Percentiles rank a stretch among this genome's conserved stretches.
Conservation (phyloP, 2,113 vertebrate species). For the Pterocles orientalis region DNA sequence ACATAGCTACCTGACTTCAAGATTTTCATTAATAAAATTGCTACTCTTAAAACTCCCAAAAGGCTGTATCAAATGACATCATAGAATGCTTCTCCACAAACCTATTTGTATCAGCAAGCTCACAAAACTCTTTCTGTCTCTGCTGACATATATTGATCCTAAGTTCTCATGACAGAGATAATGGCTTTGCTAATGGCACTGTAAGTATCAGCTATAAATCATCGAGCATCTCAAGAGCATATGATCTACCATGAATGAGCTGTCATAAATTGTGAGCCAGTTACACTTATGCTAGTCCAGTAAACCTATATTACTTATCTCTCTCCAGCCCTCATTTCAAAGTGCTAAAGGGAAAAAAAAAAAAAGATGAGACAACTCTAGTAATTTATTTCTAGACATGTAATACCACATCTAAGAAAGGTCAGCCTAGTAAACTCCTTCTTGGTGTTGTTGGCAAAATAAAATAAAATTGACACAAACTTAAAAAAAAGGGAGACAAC, state of each 20-base stretch:
- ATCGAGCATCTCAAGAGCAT: neutral
- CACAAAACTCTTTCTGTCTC: neutral
- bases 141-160: slow-evolving; percentile 27
- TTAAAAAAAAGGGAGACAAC: neutral
- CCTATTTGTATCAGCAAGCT: neutral
- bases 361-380: neutral
- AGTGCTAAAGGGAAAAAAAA: neutral
- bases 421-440: neutral
- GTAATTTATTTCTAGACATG: slow-evolving; percentile 27
- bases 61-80: neutral
- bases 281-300: neutral
- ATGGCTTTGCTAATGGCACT: slow-evolving; percentile 50
- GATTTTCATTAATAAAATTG: neutral
- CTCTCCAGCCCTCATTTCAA: neutral
- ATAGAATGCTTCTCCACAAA: neutral
- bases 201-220: slow-evolving; percentile 51
- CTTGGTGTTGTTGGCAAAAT: neutral
- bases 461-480: neutral
- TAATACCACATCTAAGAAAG: slow-evolving; percentile 30
- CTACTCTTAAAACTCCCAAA: neutral
- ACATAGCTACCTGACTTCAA: neutral
- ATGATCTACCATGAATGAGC: slow-evolving; percentile 6
- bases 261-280: slow-evolving; percentile 26
- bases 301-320: neutral
- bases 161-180: slow-evolving; percentile 2